Conservation (phyloP, 2,797 vertebrate genomes). For the Lutjanus campechanus region DNA sequence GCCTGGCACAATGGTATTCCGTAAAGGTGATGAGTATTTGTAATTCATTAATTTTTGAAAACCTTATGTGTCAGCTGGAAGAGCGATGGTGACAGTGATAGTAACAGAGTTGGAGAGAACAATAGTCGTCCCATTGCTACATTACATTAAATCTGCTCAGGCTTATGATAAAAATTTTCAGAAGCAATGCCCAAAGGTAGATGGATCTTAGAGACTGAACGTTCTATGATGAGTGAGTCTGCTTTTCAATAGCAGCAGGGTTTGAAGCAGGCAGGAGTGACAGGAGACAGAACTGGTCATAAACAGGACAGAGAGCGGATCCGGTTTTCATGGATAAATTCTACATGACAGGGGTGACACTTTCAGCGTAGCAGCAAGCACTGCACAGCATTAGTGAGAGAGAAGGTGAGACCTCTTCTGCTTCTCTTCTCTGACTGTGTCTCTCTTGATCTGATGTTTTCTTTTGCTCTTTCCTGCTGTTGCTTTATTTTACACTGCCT, state of each 20-base stretch:
- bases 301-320: slow-evolving; percentile 12
- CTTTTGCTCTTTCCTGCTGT: slow-evolving; percentile 3
- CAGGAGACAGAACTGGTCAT: slow-evolving; percentile 29
- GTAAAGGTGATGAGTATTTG: no score
- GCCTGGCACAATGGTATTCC: no score
- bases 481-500: slow-evolving; percentile 4
- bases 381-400: slow-evolving; percentile 27
- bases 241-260: slow-evolving; percentile 16
- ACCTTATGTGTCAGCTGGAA: not conserved
- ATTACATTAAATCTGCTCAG: not conserved
- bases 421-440: slow-evolving; percentile 2
- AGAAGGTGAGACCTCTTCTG: not conserved
- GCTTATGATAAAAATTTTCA: slow-evolving; percentile 9
- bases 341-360: slow-evolving; percentile 60
- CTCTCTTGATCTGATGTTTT: slow-evolving; percentile 22
- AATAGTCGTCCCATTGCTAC: not conserved
- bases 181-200: not conserved
- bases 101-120: not conserved
- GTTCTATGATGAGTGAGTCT: slow-evolving; percentile 22
- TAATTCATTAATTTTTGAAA: not conserved
- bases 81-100: not conserved
- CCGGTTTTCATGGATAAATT: slow-evolving; percentile 57
- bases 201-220: slow-evolving; percentile 12
- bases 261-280: slow-evolving; percentile 25
- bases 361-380: slow-evolving; percentile 47